Conservation (phyloP, 2,113 vertebrate species). For the Capreolus pygargus region DNA sequence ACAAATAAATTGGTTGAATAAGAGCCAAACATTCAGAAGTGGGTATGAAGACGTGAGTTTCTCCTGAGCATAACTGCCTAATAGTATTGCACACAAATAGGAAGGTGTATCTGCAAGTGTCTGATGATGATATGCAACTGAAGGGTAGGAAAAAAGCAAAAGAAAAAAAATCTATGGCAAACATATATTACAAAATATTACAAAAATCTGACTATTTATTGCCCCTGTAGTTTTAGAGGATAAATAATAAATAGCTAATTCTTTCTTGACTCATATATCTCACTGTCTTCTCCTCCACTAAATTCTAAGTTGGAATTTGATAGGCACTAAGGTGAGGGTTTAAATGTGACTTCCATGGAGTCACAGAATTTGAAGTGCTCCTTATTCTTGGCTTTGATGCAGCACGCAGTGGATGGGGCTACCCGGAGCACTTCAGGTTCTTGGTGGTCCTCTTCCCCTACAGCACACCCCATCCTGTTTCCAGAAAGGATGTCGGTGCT, state of each 20-base stretch:
- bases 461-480: fast-evolving
- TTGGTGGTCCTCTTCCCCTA: not conserved
- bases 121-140: not conserved
- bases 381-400: not conserved
- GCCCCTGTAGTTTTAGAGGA: not conserved
- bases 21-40: not conserved
- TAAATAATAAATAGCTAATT: not conserved
- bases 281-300: not conserved
- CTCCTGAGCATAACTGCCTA: not conserved
- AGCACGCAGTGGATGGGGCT: fast-evolving
- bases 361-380: not conserved
- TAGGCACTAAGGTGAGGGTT: not conserved
- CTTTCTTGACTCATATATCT: not conserved
- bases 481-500: not conserved
- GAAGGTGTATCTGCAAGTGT: not conserved
- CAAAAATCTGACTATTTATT: not conserved
- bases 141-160: not conserved
- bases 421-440: not conserved
- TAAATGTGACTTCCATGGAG: not conserved
- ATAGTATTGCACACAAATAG: not conserved
- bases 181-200: not conserved
- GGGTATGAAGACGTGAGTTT: not conserved
- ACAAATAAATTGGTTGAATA: not conserved
- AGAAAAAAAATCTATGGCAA: not conserved
- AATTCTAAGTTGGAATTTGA: not conserved